These are phyloP conservation scores for Falco punctatus DNA, from an alignment of 2,113 vertebrate genomes.

Conservation along the genomic window DNA sequence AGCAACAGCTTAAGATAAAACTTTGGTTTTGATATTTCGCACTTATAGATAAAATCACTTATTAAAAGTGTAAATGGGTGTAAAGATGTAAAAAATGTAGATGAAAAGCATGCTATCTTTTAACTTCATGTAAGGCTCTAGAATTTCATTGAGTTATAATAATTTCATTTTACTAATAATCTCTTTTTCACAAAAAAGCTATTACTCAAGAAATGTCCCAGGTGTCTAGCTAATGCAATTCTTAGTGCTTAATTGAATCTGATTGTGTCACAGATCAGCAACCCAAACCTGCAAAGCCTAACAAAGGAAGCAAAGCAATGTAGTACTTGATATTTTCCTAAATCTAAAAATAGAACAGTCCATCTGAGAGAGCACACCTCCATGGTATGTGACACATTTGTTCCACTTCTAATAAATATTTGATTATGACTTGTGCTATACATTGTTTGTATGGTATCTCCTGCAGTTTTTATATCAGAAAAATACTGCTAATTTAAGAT, in stretches of 20 bases:
- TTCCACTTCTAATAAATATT: conserved; percentile 12
- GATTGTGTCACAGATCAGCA: background rate
- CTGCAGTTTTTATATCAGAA: conserved; percentile 1
- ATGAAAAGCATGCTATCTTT: background rate
- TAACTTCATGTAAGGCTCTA: background rate
- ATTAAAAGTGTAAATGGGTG: background rate
- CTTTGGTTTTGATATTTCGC: background rate
- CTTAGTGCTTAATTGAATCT: background rate
- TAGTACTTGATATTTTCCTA: background rate
- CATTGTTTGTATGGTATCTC: background rate
- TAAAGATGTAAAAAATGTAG: background rate
- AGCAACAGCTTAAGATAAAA: background rate
- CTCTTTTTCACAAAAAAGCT: background rate
- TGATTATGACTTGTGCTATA: background rate
- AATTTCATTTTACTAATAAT: background rate
- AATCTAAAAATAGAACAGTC: background rate
- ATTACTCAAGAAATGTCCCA: background rate
- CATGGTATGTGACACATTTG: background rate
- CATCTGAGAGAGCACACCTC: background rate
- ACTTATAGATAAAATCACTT: background rate
- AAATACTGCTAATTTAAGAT: conserved; percentile 11
- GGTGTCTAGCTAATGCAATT: background rate
- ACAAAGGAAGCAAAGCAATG: background rate
- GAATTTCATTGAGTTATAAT: background rate
- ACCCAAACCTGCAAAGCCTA: background rate